phyloP scores from a whole-genome alignment of 2,113 vertebrate species.

The Bungarus multicinctus region DNA sequence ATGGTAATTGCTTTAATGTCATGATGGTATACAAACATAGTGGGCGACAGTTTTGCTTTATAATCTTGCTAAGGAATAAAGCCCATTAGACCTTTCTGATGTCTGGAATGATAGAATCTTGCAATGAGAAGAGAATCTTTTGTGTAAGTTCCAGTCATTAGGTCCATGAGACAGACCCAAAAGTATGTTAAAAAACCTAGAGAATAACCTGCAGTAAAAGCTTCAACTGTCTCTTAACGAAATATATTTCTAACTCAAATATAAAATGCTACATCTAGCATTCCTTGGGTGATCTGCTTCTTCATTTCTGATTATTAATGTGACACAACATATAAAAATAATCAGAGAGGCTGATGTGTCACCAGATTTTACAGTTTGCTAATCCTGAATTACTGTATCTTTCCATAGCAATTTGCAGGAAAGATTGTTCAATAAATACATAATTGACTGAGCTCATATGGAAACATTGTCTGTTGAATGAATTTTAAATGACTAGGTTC shows the following conservation, averaged over 20 bases:
- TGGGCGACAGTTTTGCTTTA: neutral
- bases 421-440: neutral
- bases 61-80: neutral
- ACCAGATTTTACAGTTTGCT: neutral
- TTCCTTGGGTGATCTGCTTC: neutral
- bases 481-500: neutral
- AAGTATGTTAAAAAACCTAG: neutral
- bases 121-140: neutral
- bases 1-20: neutral
- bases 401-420: neutral
- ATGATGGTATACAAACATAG: neutral
- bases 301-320: neutral
- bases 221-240: neutral
- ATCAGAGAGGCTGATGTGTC: neutral
- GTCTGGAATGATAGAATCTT: neutral
- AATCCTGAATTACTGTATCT: neutral
- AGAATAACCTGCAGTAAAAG: neutral
- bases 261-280: neutral
- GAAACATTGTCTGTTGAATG: neutral
- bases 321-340: neutral
- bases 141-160: neutral
- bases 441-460: neutral
- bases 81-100: neutral
- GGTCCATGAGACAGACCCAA: neutral
- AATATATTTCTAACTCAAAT: neutral